These are phyloP conservation scores for Anthopleura xanthogrammica DNA, from an alignment of 92 coral and sea anemone species.

Conservation along the genomic window DNA sequence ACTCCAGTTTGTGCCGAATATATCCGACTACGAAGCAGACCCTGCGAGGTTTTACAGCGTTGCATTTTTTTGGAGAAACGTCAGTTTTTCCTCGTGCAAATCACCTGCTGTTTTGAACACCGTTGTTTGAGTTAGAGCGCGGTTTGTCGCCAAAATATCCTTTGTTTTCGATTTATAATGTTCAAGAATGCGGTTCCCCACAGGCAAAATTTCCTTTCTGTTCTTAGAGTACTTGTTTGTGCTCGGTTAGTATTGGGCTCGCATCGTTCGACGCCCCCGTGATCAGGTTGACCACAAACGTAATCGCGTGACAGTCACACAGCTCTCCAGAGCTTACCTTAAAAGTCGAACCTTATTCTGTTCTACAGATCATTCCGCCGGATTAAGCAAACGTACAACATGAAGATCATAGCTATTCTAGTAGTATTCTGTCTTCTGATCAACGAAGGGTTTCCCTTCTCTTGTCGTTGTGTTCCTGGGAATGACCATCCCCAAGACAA, in stretches of 20 bases:
- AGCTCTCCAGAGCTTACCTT: neutral
- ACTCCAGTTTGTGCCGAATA: neutral
- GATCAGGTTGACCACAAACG: neutral
- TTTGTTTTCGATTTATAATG: neutral
- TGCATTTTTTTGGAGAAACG: neutral
- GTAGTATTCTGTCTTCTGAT: constrained; percentile 6
- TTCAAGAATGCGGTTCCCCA: neutral
- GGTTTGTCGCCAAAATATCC: neutral
- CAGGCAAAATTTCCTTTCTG: neutral
- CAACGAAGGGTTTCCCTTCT: neutral
- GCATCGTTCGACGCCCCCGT: no score
- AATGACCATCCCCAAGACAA: constrained; percentile 38
- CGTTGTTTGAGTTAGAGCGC: neutral
- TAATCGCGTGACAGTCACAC: constrained; percentile 19
- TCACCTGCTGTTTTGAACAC: neutral
- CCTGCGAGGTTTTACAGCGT: neutral
- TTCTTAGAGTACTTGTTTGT: neutral
- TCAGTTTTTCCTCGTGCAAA: neutral
- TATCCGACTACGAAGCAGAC: neutral
- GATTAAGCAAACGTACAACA: neutral
- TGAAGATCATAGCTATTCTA: constrained; percentile 16
- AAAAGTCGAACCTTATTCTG: neutral
- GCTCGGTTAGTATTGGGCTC: neutral
- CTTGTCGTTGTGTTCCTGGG: constrained; percentile 31
- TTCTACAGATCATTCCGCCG: neutral